Base-by-base conservation (phyloP, 2,113 vertebrate species). In the Amazona guildingii region DNA sequence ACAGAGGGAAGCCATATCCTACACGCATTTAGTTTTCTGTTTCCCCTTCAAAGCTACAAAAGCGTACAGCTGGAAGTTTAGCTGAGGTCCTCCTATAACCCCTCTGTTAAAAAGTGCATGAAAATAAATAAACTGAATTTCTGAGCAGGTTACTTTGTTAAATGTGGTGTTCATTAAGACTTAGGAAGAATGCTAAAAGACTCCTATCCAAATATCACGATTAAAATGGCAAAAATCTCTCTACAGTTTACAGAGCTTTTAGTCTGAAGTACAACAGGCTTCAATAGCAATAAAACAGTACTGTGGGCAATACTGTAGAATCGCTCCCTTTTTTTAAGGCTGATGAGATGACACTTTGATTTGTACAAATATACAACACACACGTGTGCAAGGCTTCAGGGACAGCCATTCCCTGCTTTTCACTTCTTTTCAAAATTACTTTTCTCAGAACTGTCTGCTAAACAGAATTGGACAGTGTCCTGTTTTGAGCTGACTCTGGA, bases 331-430 rank as follows among this genome's bases (percentile, higher is more conserved):
- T 46, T 70, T 63, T 7, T 41, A 62, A 62, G n/a, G 8, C 17
- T 62, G 75, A 28, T 20, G 55, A 44, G 55, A 10, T 39, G 19
- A 35, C 49, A 19, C 25, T 83, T 88, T 20, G 44, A 64, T 68
- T 82, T 89, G 25, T 73, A 29, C 24, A 63, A 51, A 54, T 15
- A 24, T 15, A 15, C 1, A 10, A 7, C 17, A 27, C 24, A 19
- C 1, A 0, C 0, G 13, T 0, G 0, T 67, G 35, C 15, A 55
- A 31, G 66, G 24, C 17, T 49, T 82, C 35, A 28, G 68, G 49
- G 17, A 20, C 33, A 63, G 28, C 7, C 23, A 18, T 87, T 39
- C 51, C 13, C 14, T 57, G 31, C 35, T 91, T 66, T n/a, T 33
- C 23, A 9, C 27, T 49, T 52, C 52, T 87, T 80, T 39, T 28